Percentiles rank a stretch among this genome's conserved stretches.
These are phyloP conservation scores for Lithobates pipiens DNA, from an alignment of 2,797 vertebrate species.

Conservation along the genomic window DNA sequence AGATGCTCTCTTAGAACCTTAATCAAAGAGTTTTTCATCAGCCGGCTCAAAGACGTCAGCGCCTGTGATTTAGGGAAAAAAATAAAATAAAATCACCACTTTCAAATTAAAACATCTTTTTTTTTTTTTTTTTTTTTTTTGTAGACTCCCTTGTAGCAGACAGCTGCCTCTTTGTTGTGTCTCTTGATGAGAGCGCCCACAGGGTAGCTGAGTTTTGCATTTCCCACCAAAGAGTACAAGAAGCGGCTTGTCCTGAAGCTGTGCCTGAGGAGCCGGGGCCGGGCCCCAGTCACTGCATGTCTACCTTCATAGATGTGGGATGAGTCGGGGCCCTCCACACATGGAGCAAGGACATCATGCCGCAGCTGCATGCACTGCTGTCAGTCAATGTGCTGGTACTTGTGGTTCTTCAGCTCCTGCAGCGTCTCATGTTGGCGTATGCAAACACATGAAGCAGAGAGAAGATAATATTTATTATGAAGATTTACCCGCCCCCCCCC, in stretches of 20 bases:
- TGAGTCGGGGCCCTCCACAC: too few species aligned
- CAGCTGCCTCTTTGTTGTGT: constrained; percentile 45
- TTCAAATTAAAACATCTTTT: neutral
- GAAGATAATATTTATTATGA: too few species aligned
- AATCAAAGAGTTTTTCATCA: neutral
- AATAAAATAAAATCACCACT: neutral
- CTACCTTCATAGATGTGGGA: neutral
- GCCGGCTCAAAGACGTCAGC: neutral
- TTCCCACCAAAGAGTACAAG: constrained; percentile 23
- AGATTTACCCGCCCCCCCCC: too few species aligned
- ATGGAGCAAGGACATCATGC: too few species aligned
- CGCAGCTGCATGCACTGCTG: too few species aligned
- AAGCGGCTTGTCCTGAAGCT: constrained; percentile 24
- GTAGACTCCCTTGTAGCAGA: constrained; percentile 11
- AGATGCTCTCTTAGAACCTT: too few species aligned
- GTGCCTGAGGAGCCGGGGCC: constrained; percentile 25
- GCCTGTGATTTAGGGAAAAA: constrained; percentile 15
- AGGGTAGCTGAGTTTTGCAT: neutral
- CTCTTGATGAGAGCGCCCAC: constrained; percentile 28
- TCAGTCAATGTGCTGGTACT: too few species aligned
- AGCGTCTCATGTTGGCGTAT: too few species aligned
- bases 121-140: neutral
- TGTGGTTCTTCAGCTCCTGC: too few species aligned
- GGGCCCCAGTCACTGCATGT: neutral
- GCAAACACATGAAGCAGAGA: too few species aligned